Evolutionary conservation across 2,113 vertebrate species (phyloP).

Genomic region (Noturus placidus): DNA sequence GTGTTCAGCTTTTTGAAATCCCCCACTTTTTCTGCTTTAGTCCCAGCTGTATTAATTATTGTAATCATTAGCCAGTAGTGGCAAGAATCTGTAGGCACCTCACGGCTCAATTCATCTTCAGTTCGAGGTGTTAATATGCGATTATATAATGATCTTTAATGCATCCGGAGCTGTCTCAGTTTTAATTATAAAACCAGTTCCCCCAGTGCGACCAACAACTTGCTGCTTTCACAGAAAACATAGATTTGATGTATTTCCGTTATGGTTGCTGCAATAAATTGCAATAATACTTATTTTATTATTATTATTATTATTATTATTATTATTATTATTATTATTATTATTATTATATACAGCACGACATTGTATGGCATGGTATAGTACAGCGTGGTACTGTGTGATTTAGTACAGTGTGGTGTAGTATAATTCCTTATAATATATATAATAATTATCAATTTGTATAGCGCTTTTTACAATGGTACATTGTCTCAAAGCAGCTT

Average conservation of each 20-base stretch:
- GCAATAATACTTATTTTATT: background rate
- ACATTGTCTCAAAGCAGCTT: too few species aligned
- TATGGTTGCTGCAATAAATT: background rate
- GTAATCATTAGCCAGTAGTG: slow-evolving; percentile 64
- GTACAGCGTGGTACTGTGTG: background rate
- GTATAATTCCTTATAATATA: background rate
- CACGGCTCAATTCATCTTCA: slow-evolving; percentile 11
- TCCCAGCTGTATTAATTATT: slow-evolving; percentile 60
- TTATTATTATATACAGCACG: slow-evolving; percentile 49
- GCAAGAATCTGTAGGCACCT: slow-evolving; percentile 22
- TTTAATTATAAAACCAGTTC: background rate
- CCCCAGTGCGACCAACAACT: background rate
- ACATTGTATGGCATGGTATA: background rate
- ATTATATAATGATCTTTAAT: slow-evolving; percentile 10
- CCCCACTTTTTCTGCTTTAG: slow-evolving; percentile 46
- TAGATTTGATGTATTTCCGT: background rate
- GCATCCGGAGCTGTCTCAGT: background rate
- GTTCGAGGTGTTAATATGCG: slow-evolving; percentile 8
- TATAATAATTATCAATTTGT: too few species aligned
- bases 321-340: background rate
- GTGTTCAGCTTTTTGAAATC: slow-evolving; percentile 57
- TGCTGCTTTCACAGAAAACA: background rate
- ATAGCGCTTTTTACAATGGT: too few species aligned
- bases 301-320: background rate
- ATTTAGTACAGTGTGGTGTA: slow-evolving; percentile 43